phyloP scores from a whole-genome alignment of 2,113 vertebrate species.

The Hystrix brachyura region DNA sequence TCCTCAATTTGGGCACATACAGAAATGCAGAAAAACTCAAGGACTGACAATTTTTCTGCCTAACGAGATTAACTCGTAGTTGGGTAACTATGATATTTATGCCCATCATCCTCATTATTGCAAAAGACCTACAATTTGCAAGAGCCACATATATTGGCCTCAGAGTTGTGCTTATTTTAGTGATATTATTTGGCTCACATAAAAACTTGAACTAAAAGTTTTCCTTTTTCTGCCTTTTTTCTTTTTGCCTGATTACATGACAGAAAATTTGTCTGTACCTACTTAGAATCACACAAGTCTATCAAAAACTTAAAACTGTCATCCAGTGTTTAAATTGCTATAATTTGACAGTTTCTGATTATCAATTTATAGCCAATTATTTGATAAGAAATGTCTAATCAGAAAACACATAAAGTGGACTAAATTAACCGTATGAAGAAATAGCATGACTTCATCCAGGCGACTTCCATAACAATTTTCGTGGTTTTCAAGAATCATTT shows the following conservation, averaged over 20 bases:
- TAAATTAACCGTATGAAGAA: slow-evolving; percentile 23
- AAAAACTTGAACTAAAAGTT: not conserved
- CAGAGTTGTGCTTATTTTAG: not conserved
- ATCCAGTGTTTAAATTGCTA: not conserved
- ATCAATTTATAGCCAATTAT: slow-evolving; percentile 45
- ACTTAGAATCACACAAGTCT: not conserved
- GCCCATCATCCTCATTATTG: not conserved
- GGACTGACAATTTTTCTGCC: not conserved
- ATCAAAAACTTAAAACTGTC: slow-evolving; percentile 11
- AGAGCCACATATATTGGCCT: not conserved
- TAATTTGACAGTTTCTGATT: slow-evolving; percentile 16
- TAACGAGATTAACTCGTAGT: not conserved
- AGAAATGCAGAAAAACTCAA: slow-evolving; percentile 1
- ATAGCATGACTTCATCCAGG: not conserved
- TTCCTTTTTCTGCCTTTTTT: not conserved
- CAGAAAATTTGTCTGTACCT: not conserved
- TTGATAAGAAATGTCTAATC: slow-evolving; percentile 50
- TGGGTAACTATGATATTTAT: not conserved
- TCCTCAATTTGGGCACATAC: not conserved
- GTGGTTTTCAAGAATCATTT: not conserved
- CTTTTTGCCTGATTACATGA: not conserved
- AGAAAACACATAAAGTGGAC: not conserved
- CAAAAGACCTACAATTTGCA: not conserved
- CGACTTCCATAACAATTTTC: not conserved
- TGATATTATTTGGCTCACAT: not conserved